Evolutionary conservation across 2,797 vertebrate species (phyloP).

Genomic region (Neoniphon sammara): DNA sequence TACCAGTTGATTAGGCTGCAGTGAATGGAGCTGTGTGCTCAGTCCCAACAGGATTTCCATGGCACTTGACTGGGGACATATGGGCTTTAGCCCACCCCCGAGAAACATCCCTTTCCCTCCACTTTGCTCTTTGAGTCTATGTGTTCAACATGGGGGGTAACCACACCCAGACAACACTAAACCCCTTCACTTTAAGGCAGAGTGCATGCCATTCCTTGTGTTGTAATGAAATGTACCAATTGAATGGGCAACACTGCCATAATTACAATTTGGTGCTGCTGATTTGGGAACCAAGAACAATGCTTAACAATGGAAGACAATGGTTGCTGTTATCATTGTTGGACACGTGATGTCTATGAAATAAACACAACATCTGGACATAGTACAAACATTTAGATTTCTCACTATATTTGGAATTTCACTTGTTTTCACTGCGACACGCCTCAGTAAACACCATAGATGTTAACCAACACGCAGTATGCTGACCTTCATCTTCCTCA

Average conservation of each 20-base stretch:
- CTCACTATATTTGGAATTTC: not conserved
- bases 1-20: conserved; percentile 70
- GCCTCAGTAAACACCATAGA: not conserved
- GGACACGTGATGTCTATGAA: conserved; percentile 37
- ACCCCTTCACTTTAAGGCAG: not conserved
- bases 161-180: conserved; percentile 40
- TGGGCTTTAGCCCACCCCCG: conserved; percentile 55
- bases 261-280: conserved; percentile 48
- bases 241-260: conserved; percentile 44
- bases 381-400: conserved; percentile 1
- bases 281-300: conserved; percentile 43
- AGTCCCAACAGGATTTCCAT: conserved; percentile 78
- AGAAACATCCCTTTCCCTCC: conserved; percentile 39
- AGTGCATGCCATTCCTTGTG: conserved; percentile 15
- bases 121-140: conserved; percentile 49
- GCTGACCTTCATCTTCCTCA: conserved; percentile 25
- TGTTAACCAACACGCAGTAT: not conserved
- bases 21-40: conserved; percentile 66
- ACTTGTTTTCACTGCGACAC: not conserved
- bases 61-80: conserved; percentile 79
- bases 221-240: conserved; percentile 34
- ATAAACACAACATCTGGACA: conserved; percentile 39
- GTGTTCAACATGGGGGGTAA: conserved; percentile 51
- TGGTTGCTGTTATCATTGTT: conserved; percentile 42
- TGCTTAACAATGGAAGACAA: conserved; percentile 8